A percentile compares a stretch with the other conserved stretches of the same genome.
Evolutionary conservation across 2,797 vertebrate genomes (phyloP).

Genomic region (Poecile montanus): DNA sequence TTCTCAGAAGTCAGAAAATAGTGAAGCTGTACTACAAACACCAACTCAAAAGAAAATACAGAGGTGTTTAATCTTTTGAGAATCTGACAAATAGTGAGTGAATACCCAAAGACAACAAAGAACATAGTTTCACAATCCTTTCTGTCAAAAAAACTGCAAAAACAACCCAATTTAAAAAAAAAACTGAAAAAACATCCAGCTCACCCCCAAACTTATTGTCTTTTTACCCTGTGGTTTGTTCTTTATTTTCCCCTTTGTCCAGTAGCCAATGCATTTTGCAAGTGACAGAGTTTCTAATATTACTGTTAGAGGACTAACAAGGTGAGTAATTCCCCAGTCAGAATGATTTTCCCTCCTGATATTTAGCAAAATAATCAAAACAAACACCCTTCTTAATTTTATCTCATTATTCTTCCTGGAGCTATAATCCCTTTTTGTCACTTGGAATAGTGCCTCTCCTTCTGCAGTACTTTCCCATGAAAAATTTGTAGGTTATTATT

Average conservation of each 20-base stretch:
- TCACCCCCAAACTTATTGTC: neutral
- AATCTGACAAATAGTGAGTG: neutral
- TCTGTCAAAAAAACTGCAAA: neutral
- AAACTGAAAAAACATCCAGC: neutral
- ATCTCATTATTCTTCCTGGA: slow-evolving; percentile 14
- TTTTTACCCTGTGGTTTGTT: neutral
- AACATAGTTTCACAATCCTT: neutral
- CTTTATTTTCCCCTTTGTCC: neutral
- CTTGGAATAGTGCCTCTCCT: slow-evolving; percentile 16
- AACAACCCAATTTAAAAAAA: neutral
- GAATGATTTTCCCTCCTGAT: neutral
- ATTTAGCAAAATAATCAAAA: slow-evolving; percentile 34
- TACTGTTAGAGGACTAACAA: slow-evolving; percentile 12
- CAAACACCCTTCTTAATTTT: slow-evolving; percentile 33
- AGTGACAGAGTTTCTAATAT: neutral
- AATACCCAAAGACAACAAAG: neutral
- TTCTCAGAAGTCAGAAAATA: slow-evolving; percentile 31
- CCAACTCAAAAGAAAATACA: neutral
- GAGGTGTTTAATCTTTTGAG: neutral
- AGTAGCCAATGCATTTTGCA: neutral
- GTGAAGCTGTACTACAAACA: neutral
- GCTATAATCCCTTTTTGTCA: neutral
- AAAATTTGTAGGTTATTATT: slow-evolving; percentile 53
- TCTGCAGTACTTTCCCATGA: slow-evolving; percentile 1
- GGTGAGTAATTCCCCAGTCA: neutral